A percentile compares a stretch with the other conserved stretches of the same genome.
phyloP scores from a whole-genome alignment of 2,113 vertebrate genomes.

The Psammodynastes pulverulentus region DNA sequence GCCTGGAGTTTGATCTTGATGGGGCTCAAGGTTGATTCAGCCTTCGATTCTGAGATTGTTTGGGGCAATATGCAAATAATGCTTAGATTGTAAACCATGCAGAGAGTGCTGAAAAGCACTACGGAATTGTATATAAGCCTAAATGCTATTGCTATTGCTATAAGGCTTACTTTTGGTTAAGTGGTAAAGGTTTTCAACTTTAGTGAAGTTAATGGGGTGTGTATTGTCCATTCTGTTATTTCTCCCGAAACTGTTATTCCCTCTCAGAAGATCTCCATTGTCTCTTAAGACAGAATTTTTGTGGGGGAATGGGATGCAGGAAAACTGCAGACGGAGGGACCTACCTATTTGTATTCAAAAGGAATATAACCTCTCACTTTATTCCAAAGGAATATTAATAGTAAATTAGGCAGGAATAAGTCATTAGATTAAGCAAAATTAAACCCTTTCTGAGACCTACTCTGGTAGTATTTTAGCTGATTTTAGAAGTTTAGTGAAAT shows the following conservation, averaged over 20 bases:
- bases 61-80: not conserved
- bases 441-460: not conserved
- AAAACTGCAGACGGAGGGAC: not conserved
- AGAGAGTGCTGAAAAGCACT: not conserved
- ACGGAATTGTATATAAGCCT: not conserved
- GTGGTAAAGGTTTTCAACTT: not conserved
- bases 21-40: not conserved
- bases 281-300: not conserved
- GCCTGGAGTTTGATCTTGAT: not conserved
- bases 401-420: not conserved
- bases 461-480: not conserved
- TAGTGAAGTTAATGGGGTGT: not conserved
- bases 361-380: not conserved
- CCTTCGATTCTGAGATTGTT: not conserved
- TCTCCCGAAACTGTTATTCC: not conserved
- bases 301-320: not conserved
- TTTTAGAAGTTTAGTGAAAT: not conserved
- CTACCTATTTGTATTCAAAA: not conserved
- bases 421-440: not conserved
- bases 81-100: not conserved
- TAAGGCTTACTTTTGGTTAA: not conserved
- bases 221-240: not conserved
- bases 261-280: too few species aligned
- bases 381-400: not conserved
- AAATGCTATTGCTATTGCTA: not conserved